These are phyloP conservation scores for Passer domesticus DNA, from an alignment of 2,113 vertebrate species.

Conservation along the genomic window DNA sequence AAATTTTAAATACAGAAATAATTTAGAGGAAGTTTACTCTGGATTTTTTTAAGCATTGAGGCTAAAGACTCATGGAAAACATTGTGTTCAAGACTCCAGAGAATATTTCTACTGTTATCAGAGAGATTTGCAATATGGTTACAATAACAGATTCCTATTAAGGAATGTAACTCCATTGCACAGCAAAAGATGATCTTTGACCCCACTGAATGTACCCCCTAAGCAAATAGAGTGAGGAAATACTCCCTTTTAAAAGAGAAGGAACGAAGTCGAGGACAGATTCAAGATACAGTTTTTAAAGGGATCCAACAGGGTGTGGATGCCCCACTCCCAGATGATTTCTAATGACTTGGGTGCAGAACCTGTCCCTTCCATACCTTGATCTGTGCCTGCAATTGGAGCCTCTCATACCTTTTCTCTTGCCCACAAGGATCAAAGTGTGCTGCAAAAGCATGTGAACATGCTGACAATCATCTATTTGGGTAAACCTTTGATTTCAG, in stretches of 20 bases:
- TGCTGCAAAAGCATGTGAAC: background rate
- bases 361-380: background rate
- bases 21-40: background rate
- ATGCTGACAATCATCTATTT: background rate
- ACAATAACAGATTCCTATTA: background rate
- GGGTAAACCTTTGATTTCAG: background rate
- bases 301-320: background rate
- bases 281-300: background rate
- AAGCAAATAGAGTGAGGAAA: background rate
- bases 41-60: background rate
- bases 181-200: background rate
- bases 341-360: background rate
- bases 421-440: background rate
- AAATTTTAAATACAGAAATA: background rate
- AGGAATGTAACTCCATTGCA: background rate
- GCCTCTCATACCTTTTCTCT: background rate
- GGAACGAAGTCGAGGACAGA: rapidly evolving
- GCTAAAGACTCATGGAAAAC: background rate
- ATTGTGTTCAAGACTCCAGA: background rate
- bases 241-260: background rate
- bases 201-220: background rate
- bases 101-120: background rate
- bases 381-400: background rate
- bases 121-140: background rate
- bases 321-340: background rate